Evolutionary conservation across 2,888 invertebrate genomes (phyloP).

Genomic region (Atherix ibis): DNA sequence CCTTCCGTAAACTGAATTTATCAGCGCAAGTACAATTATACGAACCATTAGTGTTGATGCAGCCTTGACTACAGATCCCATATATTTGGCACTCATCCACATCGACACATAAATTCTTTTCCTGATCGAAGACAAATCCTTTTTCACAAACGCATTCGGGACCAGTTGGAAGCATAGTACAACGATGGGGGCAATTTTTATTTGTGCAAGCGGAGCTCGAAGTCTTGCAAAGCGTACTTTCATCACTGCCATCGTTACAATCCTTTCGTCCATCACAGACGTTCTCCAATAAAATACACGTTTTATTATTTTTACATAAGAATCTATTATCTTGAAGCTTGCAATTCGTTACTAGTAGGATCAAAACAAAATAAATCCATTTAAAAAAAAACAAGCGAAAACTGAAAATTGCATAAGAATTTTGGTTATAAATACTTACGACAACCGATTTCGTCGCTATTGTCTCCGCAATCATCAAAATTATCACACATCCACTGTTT

Average conservation of each 20-base stretch:
- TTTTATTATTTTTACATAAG: constrained; percentile 36
- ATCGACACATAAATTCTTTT: constrained; percentile 30
- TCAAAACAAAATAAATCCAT: too few relatives aligned
- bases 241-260: constrained; percentile 48
- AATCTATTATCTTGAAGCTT: constrained; percentile 34
- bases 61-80: constrained; percentile 54
- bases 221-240: constrained; percentile 32
- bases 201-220: constrained; percentile 17
- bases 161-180: constrained; percentile 28
- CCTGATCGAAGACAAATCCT: constrained; percentile 24
- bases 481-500: constrained; percentile 39
- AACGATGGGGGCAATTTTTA: constrained; percentile 19
- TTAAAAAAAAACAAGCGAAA: too few relatives aligned
- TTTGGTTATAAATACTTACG: constrained; percentile 9
- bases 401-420: too few relatives aligned
- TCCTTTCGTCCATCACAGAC: constrained; percentile 40
- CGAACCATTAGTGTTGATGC: constrained; percentile 41
- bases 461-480: constrained; percentile 40
- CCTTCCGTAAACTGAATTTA: constrained; percentile 36
- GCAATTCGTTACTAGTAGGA: constrained; percentile 26
- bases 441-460: constrained; percentile 38
- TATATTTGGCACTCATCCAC: constrained; percentile 46
- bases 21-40: constrained; percentile 48
- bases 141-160: constrained; percentile 41
- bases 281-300: constrained; percentile 36